These are phyloP conservation scores for Hydropotes inermis DNA, from an alignment of 2,113 vertebrate species.

Conservation along the genomic window DNA sequence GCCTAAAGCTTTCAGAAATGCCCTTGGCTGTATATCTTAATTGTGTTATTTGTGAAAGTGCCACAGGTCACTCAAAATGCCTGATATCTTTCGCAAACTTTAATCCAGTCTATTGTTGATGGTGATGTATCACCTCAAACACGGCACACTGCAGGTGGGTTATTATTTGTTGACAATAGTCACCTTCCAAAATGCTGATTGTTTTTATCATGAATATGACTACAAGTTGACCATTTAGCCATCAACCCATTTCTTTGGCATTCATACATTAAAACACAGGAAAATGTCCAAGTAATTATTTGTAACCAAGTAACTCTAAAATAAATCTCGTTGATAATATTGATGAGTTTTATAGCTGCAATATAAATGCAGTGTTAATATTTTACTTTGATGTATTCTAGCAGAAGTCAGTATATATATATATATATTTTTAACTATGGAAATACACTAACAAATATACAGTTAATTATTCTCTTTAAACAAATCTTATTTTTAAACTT, in stretches of 20 bases:
- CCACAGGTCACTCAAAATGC: not conserved
- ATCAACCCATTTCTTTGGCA: not conserved
- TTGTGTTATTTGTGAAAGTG: not conserved
- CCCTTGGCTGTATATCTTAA: not conserved
- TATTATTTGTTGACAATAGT: not conserved
- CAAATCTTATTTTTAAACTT: not conserved
- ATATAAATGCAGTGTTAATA: not conserved
- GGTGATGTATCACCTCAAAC: not conserved
- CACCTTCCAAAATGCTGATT: not conserved
- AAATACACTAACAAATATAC: not conserved
- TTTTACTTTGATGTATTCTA: constrained; percentile 14
- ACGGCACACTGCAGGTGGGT: not conserved
- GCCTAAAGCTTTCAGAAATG: not conserved
- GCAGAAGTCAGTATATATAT: not conserved
- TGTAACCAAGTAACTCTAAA: not conserved
- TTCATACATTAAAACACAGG: not conserved
- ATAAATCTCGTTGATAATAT: not conserved
- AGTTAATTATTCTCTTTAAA: not conserved
- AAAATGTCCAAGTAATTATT: not conserved
- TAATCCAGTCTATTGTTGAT: not conserved
- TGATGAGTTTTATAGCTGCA: not conserved
- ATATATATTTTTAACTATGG: not conserved
- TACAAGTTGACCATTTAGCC: not conserved
- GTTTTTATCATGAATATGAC: not conserved
- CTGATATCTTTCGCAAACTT: not conserved